Evolutionary conservation across 92 coral and sea anemone genomes (phyloP), one percentile per base, ranked within the genome.

Genomic region (Palythoa grandis): DNA sequence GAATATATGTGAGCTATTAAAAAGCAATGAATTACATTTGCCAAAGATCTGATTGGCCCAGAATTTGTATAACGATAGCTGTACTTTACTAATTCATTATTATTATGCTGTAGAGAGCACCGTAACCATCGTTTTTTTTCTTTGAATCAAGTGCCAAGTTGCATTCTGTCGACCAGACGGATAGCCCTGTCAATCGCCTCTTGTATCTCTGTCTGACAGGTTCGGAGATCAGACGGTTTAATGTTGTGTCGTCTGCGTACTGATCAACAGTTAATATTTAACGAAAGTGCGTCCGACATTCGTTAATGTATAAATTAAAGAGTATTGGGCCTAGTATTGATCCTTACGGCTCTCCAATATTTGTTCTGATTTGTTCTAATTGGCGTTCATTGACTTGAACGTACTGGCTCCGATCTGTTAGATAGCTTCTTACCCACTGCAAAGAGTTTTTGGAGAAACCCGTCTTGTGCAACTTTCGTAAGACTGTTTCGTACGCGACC

Each of bases 401-500:
- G 52, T 71, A 71, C 52, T 71, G 76, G 76, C 50, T 71, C 50
- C 54, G 77, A 43, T 72, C 77, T 13, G 77, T 72, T 72, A 72
- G 77, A 16, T 72, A 72, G 54, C 77, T 72, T 72, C 20, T 43
- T 38, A 72, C 11, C 77, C 52, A 72, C 53, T 43, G 77, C 23
- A 72, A 72, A 72, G 53, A 38, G 77, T 38, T 72, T 43, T 72
- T 72, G 77, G 77, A 72, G 53, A 72, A 39, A 38, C 77, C 77
- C 11, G 13, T 38, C 52, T 39, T 38, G 77, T 72, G 77, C 24
- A 72, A 6, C 12, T 72, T 72, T 24, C 20, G 77, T 40, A 72
- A 43, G 16, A 38, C 77, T 72, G 77, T 72, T 43, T 72, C 77
- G 53, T 20, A 67, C 2, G 37, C 72, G 7, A 67, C 38, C 13